These are phyloP conservation scores for Rhyacophila evoluta DNA, from an alignment of 2,888 invertebrate genomes.

Conservation along the genomic window DNA sequence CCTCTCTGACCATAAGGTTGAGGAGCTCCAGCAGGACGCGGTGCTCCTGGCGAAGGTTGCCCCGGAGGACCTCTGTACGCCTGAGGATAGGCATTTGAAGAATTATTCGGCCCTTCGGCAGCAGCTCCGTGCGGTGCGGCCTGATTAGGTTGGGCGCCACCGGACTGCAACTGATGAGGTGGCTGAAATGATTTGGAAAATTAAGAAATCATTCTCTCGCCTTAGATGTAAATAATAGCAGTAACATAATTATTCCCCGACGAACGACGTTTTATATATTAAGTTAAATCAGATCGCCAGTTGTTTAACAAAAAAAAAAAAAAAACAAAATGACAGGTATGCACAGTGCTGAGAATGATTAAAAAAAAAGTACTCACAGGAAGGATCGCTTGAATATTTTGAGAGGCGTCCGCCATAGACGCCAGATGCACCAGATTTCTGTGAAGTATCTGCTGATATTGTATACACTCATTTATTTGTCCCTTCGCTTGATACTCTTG, in stretches of 20 bases:
- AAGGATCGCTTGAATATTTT: slow-evolving; percentile 89
- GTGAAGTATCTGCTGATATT: slow-evolving; percentile 94
- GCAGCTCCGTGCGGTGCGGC: slow-evolving; percentile 43
- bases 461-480: slow-evolving; percentile 91
- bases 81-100: slow-evolving; percentile 63
- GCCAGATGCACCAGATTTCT: slow-evolving; percentile 96
- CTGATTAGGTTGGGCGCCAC: slow-evolving; percentile 65
- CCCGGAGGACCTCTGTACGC: slow-evolving; percentile 68
- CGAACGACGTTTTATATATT: too few species aligned
- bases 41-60: slow-evolving; percentile 68
- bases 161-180: slow-evolving; percentile 70
- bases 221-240: too few species aligned
- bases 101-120: slow-evolving; percentile 60
- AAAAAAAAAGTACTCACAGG: slow-evolving; percentile 72
- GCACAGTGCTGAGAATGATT: too few species aligned
- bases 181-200: slow-evolving; percentile 66
- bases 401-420: slow-evolving; percentile 95
- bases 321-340: too few species aligned
- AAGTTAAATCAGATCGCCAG: too few species aligned
- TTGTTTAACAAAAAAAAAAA: too few species aligned
- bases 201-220: too few species aligned
- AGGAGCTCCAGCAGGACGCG: slow-evolving; percentile 70
- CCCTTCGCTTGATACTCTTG: slow-evolving; percentile 97
- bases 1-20: slow-evolving; percentile 78
- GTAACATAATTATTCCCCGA: too few species aligned